These are phyloP conservation scores for Augiades crinisus DNA, from an alignment of 2,888 invertebrate species.

Conservation along the genomic window DNA sequence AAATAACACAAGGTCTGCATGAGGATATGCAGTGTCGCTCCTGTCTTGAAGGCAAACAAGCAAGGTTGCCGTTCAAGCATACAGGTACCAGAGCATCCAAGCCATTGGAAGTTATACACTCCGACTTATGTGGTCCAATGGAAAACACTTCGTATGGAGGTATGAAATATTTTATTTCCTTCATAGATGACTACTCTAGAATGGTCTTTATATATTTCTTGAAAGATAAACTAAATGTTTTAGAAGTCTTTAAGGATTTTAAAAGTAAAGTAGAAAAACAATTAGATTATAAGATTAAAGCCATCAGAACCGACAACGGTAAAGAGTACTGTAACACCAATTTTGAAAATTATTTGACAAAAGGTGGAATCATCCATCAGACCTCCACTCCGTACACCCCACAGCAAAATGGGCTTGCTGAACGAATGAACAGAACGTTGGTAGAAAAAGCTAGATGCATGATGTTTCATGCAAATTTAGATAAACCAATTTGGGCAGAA, in stretches of 20 bases:
- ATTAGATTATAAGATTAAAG: constrained; percentile 21
- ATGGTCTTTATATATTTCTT: constrained; percentile 43
- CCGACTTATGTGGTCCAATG: constrained; percentile 51
- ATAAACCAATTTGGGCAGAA: constrained; percentile 3
- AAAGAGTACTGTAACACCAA: constrained; percentile 26
- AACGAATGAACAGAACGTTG: constrained; percentile 35
- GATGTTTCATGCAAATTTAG: background rate
- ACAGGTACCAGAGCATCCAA: background rate
- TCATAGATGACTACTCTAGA: constrained; percentile 44
- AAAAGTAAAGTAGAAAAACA: constrained; percentile 29
- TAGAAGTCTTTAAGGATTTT: constrained; percentile 31
- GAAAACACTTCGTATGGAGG: constrained; percentile 44
- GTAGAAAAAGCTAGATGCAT: constrained; percentile 32
- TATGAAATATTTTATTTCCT: constrained; percentile 46
- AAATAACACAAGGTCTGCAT: background rate
- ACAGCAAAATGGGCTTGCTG: constrained; percentile 43
- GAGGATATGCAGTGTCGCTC: background rate
- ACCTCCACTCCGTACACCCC: constrained; percentile 38
- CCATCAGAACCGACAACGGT: constrained; percentile 22
- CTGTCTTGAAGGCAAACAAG: background rate
- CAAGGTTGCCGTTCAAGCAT: constrained; percentile 9
- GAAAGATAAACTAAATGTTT: constrained; percentile 31
- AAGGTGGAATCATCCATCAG: constrained; percentile 38
- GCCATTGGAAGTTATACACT: constrained; percentile 44
- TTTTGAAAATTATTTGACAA: constrained; percentile 9